Evolutionary conservation across 2,113 vertebrate genomes (phyloP), one percentile per base, ranked within the genome.

Genomic region (Aplodontia rufa): DNA sequence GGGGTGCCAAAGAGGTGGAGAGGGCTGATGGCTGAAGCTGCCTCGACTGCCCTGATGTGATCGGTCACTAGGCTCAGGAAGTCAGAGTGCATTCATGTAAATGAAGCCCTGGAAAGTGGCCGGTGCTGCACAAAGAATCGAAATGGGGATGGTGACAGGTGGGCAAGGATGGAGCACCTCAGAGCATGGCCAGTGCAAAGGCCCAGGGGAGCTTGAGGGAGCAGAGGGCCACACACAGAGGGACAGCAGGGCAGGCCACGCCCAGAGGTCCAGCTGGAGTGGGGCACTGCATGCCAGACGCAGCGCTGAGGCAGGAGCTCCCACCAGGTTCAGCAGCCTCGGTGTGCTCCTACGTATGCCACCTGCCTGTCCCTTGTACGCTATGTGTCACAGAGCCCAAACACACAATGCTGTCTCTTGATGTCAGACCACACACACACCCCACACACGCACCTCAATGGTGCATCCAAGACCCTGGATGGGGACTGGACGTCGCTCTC

Each of bases 1-100:
- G 17, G 11, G 35, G 28, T 20, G 6, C 4, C 5, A 14, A 5
- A 2, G 3, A 0, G 42, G 37, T 0, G 3, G 9, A 53, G 32
- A 82, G 55, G n/a, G n/a, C 0, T 42, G 68, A 74, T 3, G 30
- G 42, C 42, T n/a, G 51, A 32, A 26, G 37, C 30, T 40, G 75
- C 62, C 80, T 74, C 69, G n/a, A 30, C 49, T 9, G 60, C 62
- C 55, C 75, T 53, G 22, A 32, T 32, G 16, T 0, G 5, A 64
- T 7, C 26, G 12, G 62, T 49, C 37, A 24, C 13, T 6, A 30
- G 30, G 30, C 47, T 78, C 53, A 51, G 55, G 30, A 40, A 28
- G 45, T 40, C 40, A 47, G 58, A 64, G 24, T 1, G 12, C n/a
- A n/a, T n/a, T n/a, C n/a, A n/a, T n/a, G n/a, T 22, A 64, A 80